Evolutionary conservation across 2,888 invertebrate species (phyloP).

Genomic region (Drosophila pseudotalamancana): DNA sequence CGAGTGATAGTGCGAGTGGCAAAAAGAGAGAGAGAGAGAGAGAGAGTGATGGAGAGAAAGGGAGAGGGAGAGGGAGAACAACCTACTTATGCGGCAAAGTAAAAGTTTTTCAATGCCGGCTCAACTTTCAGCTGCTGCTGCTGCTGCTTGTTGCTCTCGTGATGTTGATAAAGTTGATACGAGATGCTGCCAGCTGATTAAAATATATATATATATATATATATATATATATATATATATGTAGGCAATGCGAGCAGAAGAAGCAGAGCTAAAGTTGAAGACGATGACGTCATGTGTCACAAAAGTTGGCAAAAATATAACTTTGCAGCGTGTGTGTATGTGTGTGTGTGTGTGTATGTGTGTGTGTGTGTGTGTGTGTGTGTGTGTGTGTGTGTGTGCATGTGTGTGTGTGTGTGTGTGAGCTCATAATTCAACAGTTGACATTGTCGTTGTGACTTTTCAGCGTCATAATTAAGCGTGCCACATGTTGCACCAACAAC

Average conservation of each 20-base stretch:
- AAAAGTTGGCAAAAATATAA: conserved; percentile 35
- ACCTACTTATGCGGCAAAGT: conserved; percentile 68
- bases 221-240: neutral
- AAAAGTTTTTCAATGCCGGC: conserved; percentile 71
- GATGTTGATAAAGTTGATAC: conserved; percentile 41
- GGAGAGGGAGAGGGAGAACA: conserved; percentile 14
- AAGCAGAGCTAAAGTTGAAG: conserved; percentile 4
- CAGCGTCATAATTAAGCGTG: conserved; percentile 70
- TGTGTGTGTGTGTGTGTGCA: neutral
- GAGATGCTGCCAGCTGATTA: conserved; percentile 29
- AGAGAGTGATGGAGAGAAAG: neutral
- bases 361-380: conserved; percentile 21
- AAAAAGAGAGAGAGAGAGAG: neutral
- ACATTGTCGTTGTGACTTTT: conserved; percentile 59
- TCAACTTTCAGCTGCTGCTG: conserved; percentile 46
- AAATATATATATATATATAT: conserved; percentile 14
- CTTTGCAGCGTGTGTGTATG: conserved; percentile 2
- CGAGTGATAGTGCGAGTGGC: neutral
- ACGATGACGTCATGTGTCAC: conserved; percentile 50
- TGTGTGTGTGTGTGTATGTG: neutral
- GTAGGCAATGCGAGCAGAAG: neutral
- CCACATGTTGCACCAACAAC: conserved; percentile 67
- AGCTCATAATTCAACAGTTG: conserved; percentile 55
- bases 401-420: conserved; percentile 18
- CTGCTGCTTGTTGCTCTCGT: conserved; percentile 19